phyloP scores from a whole-genome alignment of 2,797 vertebrate genomes.

The Cirrhinus mrigala region DNA sequence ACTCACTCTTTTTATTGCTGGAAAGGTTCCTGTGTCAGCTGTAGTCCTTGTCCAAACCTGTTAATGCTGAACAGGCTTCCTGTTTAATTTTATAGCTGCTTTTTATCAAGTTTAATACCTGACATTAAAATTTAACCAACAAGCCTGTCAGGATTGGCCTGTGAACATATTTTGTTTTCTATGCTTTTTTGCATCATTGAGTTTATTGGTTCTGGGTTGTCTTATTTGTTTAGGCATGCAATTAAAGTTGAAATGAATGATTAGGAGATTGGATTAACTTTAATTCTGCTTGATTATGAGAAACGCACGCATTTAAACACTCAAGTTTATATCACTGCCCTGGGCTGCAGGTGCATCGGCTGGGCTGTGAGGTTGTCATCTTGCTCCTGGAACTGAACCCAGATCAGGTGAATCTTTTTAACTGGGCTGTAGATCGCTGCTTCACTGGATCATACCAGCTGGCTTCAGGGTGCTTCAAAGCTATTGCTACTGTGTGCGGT shows the following conservation, averaged over 20 bases:
- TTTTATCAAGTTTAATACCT: constrained; percentile 12
- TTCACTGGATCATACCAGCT: constrained; percentile 98
- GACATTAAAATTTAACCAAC: constrained; percentile 3
- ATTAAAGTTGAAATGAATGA: not conserved
- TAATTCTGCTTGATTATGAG: not conserved
- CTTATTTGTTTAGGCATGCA: not conserved
- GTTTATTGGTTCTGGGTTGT: constrained; percentile 1
- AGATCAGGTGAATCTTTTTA: constrained; percentile 97
- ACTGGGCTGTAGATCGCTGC: constrained; percentile 98
- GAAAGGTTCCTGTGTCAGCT: not conserved
- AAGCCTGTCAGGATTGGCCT: not conserved
- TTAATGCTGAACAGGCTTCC: constrained; percentile 1
- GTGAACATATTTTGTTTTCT: not conserved
- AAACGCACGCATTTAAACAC: not conserved
- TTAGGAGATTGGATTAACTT: not conserved
- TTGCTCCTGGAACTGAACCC: constrained; percentile 95
- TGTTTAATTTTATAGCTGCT: constrained; percentile 3
- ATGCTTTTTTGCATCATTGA: not conserved
- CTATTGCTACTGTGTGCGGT: constrained; percentile 96
- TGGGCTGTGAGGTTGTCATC: constrained; percentile 97
- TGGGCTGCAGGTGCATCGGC: constrained; percentile 89
- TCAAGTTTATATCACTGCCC: not conserved
- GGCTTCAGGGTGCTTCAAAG: constrained; percentile 98
- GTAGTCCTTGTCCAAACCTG: not conserved
- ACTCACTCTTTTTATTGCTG: not conserved